Base-by-base conservation (phyloP, 2,888 invertebrate species). In the Cotesia congregata region DNA sequence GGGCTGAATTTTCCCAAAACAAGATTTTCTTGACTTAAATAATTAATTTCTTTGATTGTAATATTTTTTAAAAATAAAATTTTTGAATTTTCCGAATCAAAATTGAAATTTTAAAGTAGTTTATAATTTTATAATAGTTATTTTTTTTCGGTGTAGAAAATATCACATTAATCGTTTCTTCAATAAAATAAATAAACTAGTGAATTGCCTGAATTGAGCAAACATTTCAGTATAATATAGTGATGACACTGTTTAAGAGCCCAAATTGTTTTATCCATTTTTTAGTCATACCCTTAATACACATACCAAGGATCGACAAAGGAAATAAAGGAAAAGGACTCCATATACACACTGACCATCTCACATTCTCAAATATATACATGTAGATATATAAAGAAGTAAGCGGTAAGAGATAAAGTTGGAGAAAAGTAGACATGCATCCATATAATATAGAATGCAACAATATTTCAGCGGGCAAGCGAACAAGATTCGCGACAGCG, bases 401-500 rank as follows among this genome's bases (percentile, higher is more conserved):
- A 50, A 67, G 68, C 50, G 64, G 65, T 70, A 62, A 61, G 64
- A 72, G 68, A 72, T 60, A 72, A 67, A 67, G 67, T 60, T 50
- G 67, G 69, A 71, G 72, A 78, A 69, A 75, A 41, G 59, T 41
- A 77, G 76, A 75, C 79, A 67, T 78, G 79, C 74, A 72, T 67
- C 81, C 73, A 79, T 82, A 82, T 82, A 78, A 83, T 80, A 78
- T 73, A 75, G 72, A 78, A 76, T 68, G 76, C 80, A 79, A 83
- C 80, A 78, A 82, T 82, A 83, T 82, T 80, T 83, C 81, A 81
- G 74, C 76, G 74, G 73, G 72, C 75, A 76, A 59, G 74, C 77
- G 79, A 81, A 81, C 80, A 81, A 80, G 81, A 82, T 81, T 79
- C 79, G 81, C 79, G 80, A 82, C 79, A 78, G 78, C 74, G 78